Evolutionary conservation across 2,888 invertebrate genomes (phyloP).

Genomic region (Liodrosophila aerea): DNA sequence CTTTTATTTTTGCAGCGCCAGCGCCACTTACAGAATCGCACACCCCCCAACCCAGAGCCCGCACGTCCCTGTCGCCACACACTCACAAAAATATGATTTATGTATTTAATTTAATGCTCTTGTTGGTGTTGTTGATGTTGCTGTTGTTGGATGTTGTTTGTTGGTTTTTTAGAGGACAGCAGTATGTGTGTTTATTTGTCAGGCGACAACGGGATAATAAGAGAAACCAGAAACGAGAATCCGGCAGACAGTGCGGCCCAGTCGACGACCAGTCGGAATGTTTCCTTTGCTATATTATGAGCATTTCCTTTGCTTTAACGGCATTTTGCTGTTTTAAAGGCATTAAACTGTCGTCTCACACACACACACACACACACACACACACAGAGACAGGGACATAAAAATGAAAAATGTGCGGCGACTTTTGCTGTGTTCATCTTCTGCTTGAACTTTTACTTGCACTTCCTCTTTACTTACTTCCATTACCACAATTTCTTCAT

Average conservation of each 20-base stretch:
- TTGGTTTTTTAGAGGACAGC: slow-evolving; percentile 49
- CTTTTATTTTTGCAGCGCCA: slow-evolving; percentile 21
- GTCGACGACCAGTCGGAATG: neutral
- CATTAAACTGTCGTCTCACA: slow-evolving; percentile 65
- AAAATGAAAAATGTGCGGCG: slow-evolving; percentile 73
- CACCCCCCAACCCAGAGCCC: slow-evolving; percentile 16
- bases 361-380: slow-evolving; percentile 22
- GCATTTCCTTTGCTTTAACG: slow-evolving; percentile 67
- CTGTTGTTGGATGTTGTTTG: slow-evolving; percentile 28
- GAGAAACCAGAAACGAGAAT: slow-evolving; percentile 52
- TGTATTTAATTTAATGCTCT: slow-evolving; percentile 73
- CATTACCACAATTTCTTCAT: neutral
- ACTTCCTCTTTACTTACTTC: slow-evolving; percentile 16
- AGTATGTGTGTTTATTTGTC: slow-evolving; percentile 73
- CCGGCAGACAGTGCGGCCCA: slow-evolving; percentile 41
- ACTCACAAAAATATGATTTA: slow-evolving; percentile 66
- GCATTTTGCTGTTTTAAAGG: slow-evolving; percentile 73
- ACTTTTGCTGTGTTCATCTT: slow-evolving; percentile 33
- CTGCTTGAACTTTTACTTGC: slow-evolving; percentile 10
- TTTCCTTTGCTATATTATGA: slow-evolving; percentile 5
- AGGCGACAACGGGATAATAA: slow-evolving; percentile 74
- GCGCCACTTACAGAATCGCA: slow-evolving; percentile 22
- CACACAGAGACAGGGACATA: slow-evolving; percentile 39
- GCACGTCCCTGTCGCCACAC: slow-evolving; percentile 49
- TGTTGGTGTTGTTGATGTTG: slow-evolving; percentile 41